Evolutionary conservation across 53 echinoderm and acorn worm genomes (phyloP).

Genomic region (Holothuria scabra): DNA sequence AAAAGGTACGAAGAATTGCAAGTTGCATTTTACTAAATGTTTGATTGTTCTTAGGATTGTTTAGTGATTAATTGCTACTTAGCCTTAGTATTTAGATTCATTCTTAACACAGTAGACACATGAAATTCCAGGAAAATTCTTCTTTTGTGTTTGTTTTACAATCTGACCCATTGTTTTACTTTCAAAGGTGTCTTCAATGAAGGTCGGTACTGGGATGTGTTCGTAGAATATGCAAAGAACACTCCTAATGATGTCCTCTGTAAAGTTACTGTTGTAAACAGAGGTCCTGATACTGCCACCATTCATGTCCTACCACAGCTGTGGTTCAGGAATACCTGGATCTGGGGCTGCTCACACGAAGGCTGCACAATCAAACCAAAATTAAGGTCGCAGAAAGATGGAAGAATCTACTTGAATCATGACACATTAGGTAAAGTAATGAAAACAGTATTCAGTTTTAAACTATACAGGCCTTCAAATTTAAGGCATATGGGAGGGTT

Average conservation of each 20-base stretch:
- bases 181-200: slow-evolving; percentile 83
- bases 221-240: slow-evolving; percentile 95
- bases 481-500: too few relatives aligned
- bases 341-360: slow-evolving; percentile 93
- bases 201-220: slow-evolving; percentile 90
- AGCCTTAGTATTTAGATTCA: too few relatives aligned
- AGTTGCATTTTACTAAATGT: too few relatives aligned
- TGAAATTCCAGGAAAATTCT: too few relatives aligned
- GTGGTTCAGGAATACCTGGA: slow-evolving; percentile 98
- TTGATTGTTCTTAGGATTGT: too few relatives aligned
- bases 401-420: slow-evolving; percentile 74
- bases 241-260: slow-evolving; percentile 90
- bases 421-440: slow-evolving; percentile 72
- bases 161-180: not conserved
- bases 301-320: slow-evolving; percentile 88
- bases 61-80: too few relatives aligned
- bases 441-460: not conserved
- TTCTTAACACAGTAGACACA: too few relatives aligned
- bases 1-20: too few relatives aligned
- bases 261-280: slow-evolving; percentile 88
- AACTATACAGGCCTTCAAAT: too few relatives aligned
- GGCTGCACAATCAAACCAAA: slow-evolving; percentile 95
- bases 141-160: too few relatives aligned
- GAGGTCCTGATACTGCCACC: slow-evolving; percentile 91
- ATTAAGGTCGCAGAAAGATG: slow-evolving; percentile 81